A percentile compares a stretch with the other conserved stretches of the same genome.
phyloP scores from a whole-genome alignment of 1,140 invertebrate species.

The Papilio machaon region DNA sequence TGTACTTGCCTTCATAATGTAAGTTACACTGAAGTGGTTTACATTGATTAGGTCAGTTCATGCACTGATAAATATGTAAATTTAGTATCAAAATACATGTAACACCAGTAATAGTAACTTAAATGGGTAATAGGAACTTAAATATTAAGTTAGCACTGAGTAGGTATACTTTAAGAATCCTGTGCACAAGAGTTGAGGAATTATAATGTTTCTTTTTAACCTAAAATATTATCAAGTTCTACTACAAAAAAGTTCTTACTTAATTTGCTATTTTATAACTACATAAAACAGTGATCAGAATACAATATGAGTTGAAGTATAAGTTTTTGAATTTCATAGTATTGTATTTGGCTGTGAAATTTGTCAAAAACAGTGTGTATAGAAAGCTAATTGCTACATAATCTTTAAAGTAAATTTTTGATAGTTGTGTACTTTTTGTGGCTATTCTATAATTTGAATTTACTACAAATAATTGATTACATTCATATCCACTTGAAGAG shows the following conservation, averaged over 20 bases:
- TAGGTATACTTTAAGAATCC: not conserved
- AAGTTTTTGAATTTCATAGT: not conserved
- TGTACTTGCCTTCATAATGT: not conserved
- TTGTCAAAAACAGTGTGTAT: not conserved
- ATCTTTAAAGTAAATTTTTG: not conserved
- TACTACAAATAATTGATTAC: not conserved
- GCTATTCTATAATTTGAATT: not conserved
- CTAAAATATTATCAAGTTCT: too few species aligned
- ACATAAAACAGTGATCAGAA: not conserved
- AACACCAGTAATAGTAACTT: constrained; percentile 1
- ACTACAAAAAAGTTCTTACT: too few species aligned
- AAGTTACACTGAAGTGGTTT: constrained; percentile 21
- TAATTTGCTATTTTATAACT: too few species aligned
- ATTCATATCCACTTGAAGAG: not conserved
- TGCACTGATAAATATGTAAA: constrained; percentile 25
- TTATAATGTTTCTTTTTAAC: too few species aligned
- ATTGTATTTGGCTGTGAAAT: not conserved
- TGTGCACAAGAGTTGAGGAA: too few species aligned
- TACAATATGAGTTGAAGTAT: not conserved
- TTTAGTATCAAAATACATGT: constrained; percentile 8
- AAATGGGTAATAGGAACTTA: not conserved
- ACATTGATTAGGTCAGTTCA: constrained; percentile 32
- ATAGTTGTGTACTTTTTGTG: not conserved
- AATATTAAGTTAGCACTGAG: not conserved
- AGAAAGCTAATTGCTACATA: not conserved